Percentiles rank a stretch among this genome's conserved stretches.
phyloP scores from a whole-genome alignment of 2,113 vertebrate species.

The Condylura cristata region DNA sequence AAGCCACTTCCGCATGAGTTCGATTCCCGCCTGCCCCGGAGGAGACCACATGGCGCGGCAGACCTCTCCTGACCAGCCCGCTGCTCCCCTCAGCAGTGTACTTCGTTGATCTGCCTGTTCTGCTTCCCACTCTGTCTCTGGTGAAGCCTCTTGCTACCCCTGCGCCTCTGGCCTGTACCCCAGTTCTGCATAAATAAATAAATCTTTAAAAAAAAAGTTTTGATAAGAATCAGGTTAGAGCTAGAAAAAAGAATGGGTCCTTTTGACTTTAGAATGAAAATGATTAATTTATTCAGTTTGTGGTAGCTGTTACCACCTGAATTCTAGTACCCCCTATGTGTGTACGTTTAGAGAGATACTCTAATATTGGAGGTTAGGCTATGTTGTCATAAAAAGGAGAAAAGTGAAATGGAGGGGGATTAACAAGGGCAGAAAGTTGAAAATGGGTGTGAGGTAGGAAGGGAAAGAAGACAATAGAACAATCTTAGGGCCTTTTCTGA shows the following conservation, averaged over 20 bases:
- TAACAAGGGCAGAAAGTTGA: rapidly evolving
- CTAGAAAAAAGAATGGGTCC: background rate
- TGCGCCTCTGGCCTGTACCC: no score
- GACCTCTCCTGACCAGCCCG: no score
- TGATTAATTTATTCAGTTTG: background rate
- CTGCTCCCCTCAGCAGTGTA: no score
- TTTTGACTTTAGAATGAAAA: background rate
- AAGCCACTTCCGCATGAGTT: no score
- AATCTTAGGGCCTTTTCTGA: background rate
- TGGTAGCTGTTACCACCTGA: background rate
- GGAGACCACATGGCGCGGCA: no score
- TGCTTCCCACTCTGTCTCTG: no score
- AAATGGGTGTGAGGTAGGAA: background rate
- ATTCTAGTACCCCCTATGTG: background rate
- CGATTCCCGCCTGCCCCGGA: no score
- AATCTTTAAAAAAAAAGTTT: background rate
- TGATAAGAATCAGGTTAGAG: background rate
- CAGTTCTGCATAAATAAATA: no score
- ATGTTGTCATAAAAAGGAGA: background rate
- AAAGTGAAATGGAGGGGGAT: background rate
- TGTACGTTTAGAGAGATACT: background rate
- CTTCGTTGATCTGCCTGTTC: no score
- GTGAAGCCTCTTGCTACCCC: no score
- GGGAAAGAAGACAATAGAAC: background rate
- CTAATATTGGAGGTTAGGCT: background rate